phyloP scores from a whole-genome alignment of 2,888 invertebrate species.

The Drosophila quinaria region DNA sequence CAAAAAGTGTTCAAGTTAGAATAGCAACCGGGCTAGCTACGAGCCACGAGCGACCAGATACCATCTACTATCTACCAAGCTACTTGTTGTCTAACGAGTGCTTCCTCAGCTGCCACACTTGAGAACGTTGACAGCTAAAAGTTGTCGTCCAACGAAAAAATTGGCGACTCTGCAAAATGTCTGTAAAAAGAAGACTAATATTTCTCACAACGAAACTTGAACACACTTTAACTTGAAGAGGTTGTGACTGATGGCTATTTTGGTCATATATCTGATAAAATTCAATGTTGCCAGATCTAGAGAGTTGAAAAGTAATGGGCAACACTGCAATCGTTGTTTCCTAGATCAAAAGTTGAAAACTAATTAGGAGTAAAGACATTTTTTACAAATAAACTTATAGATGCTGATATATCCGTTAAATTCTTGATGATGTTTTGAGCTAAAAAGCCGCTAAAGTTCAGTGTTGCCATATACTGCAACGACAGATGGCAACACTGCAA shows the following conservation, averaged over 20 bases:
- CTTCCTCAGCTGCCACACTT: constrained; percentile 47
- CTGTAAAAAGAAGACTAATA: constrained; percentile 29
- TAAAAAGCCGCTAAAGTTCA: neutral
- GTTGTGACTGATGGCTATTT: neutral
- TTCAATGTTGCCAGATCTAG: neutral
- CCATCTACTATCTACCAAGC: constrained; percentile 60
- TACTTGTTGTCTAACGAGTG: constrained; percentile 75
- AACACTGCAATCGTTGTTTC: neutral
- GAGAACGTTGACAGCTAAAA: constrained; percentile 68
- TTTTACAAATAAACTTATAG: no score
- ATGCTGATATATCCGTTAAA: no score
- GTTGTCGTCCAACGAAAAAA: constrained; percentile 66
- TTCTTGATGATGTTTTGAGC: no score
- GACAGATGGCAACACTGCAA: neutral
- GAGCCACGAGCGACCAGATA: constrained; percentile 46
- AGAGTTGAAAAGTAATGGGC: neutral
- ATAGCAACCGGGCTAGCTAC: constrained; percentile 47
- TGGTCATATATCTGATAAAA: neutral
- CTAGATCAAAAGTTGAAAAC: neutral
- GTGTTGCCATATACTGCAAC: neutral
- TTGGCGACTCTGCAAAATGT: constrained; percentile 66
- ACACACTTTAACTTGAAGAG: constrained; percentile 39
- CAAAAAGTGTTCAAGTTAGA: constrained; percentile 73
- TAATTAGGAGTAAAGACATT: no score
- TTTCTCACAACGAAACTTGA: constrained; percentile 1